Evolutionary conservation across 2,888 invertebrate species (phyloP), one percentile per base, ranked within the genome.

Genomic region (Nebria salina): DNA sequence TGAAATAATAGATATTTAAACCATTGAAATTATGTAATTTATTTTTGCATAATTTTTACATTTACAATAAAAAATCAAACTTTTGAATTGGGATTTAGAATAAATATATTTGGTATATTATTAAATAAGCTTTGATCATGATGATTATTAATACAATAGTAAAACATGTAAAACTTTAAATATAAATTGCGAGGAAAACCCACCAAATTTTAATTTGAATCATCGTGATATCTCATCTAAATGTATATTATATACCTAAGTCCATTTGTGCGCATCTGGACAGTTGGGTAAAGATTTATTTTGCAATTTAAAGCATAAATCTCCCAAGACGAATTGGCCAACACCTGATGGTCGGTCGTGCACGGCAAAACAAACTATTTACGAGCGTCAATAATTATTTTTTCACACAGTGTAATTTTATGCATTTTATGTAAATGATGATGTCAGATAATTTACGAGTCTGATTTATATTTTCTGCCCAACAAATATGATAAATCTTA

Each of bases 381-480:
- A 54, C 54, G 54, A 54, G 54, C 54, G 54, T 54, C 54, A 54
- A 54, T 54, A 54, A 54, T 54, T 54, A 54, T 54, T 54, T 54
- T 34, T 54, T 8, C 54, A 54, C 54, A 54, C 54, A 54, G 54
- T 54, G 54, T 54, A 54, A 54, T 54, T 54, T 54, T 54, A 54
- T 54, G 54, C 54, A 54, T 13, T 54, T 54, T 54, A 54, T 54
- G 54, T 54, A 54, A 54, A 54, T 54, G 54, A 54, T 54, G 54
- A 54, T 34, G 34, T 34, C 34, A 34, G 34, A 34, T 54, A 11
- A 54, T 54, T 54, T 54, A 54, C 54, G 54, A 54, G 54, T 54
- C 54, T 54, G 54, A 54, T 11, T 54, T 54, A 20, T 54, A 54
- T 54, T 54, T 54, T 54, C 54, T 54, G 13, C 54, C 2, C 54